Evolutionary conservation across 2,888 invertebrate species (phyloP).

Genomic region (Caenorhabditis sp.): DNA sequence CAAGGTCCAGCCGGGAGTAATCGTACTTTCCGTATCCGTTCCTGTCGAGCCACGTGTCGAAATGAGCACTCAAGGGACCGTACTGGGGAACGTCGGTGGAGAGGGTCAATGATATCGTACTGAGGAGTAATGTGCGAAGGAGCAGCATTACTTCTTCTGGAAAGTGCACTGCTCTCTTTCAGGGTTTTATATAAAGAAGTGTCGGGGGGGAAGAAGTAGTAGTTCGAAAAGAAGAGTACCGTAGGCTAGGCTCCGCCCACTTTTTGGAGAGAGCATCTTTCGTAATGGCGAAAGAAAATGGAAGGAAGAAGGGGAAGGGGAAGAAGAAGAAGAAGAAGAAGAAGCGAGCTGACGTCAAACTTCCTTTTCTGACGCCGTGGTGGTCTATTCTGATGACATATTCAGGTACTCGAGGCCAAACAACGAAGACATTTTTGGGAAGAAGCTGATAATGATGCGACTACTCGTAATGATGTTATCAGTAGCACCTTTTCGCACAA

Average conservation of each 20-base stretch:
- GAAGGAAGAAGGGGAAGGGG: slow-evolving; percentile 9
- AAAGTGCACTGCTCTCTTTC: not conserved
- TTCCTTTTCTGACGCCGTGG: slow-evolving; percentile 28
- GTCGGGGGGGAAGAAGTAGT: slow-evolving; percentile 7
- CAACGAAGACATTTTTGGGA: no score
- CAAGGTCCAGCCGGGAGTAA: slow-evolving; percentile 57
- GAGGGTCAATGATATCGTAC: not conserved
- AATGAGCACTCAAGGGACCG: slow-evolving; percentile 49
- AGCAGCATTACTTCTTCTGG: slow-evolving; percentile 14
- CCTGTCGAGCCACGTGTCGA: slow-evolving; percentile 46
- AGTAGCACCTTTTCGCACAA: slow-evolving; percentile 31
- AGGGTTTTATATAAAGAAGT: slow-evolving; percentile 20
- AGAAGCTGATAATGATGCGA: slow-evolving; percentile 1
- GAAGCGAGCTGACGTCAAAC: slow-evolving; percentile 27
- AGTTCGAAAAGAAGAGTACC: slow-evolving; percentile 25
- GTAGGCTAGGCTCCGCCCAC: slow-evolving; percentile 40
- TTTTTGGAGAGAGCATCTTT: slow-evolving; percentile 1
- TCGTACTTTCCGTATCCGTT: slow-evolving; percentile 58
- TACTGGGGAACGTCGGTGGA: slow-evolving; percentile 25
- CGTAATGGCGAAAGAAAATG: not conserved
- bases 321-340: slow-evolving; percentile 12
- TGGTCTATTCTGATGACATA: slow-evolving; percentile 35
- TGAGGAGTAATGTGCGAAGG: not conserved
- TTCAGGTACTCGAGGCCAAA: slow-evolving; percentile 23
- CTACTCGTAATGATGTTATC: slow-evolving; percentile 37